Conservation (phyloP, 2,888 invertebrate species). For the Epistrophella euchroma region DNA sequence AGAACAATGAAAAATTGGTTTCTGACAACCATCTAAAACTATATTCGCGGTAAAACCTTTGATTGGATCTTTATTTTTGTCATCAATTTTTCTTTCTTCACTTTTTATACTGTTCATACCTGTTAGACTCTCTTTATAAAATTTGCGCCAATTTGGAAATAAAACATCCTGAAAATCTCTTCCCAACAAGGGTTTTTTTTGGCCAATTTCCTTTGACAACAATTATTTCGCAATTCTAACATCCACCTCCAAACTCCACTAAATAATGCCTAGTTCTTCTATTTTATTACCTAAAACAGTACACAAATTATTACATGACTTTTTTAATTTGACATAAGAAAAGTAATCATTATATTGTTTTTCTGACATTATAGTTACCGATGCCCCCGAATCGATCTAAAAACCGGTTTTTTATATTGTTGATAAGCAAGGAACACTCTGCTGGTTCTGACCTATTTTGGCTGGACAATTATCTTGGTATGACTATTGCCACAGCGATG, state of each 20-base stretch:
- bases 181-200: conserved; percentile 28
- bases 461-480: conserved; percentile 26
- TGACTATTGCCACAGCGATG: conserved; percentile 21
- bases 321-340: conserved; percentile 25
- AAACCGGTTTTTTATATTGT: conserved; percentile 24
- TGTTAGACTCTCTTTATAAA: not conserved
- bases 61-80: conserved; percentile 19
- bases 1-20: conserved; percentile 63
- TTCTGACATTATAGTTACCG: conserved; percentile 42
- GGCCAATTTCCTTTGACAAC: conserved; percentile 20
- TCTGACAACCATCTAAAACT: conserved; percentile 21
- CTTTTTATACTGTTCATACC: conserved; percentile 19
- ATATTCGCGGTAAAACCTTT: conserved; percentile 35
- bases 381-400: conserved; percentile 34
- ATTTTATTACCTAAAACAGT: conserved; percentile 29
- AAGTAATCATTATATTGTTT: conserved; percentile 27
- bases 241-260: conserved; percentile 9
- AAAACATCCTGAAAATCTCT: conserved; percentile 28
- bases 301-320: conserved; percentile 29
- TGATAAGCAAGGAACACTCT: not conserved
- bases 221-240: conserved; percentile 12
- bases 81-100: not conserved
- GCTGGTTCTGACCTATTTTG: not conserved
- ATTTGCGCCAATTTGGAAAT: conserved; percentile 36
- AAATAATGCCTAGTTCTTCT: conserved; percentile 11